Base-by-base conservation (phyloP, 2,888 invertebrate species). In the Macaria notata region DNA sequence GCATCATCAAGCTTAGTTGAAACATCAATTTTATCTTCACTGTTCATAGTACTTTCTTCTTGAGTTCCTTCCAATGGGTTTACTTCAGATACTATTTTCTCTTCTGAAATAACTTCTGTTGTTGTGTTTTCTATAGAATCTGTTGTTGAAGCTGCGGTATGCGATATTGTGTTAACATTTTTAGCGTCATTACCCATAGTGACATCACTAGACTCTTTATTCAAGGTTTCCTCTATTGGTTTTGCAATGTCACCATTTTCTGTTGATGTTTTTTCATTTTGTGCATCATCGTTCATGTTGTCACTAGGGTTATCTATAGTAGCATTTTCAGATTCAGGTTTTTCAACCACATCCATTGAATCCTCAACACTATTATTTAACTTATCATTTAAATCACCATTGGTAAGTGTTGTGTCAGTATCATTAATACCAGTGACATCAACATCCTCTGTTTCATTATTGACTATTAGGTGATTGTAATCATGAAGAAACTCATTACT, bases 401-500 rank as follows among this genome's bases (percentile, higher is more conserved):
- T 76, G 36, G 56, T 66, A 49, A 66, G 39, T 33, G 49, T 64
- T 31, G 39, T 52, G 36, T 66, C 62, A 62, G 62, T 62, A 56
- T 63, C 60, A 74, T 70, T 72, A 6, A 70, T 61, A 57, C 62
- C 64, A 39, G 70, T 54, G 51, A 78, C 64, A 65, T 83, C 82
- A 52, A 83, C 71, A 64, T 81, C 75, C 48, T 54, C 72, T 58
- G 61, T 59, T 61, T 86, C 86, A 68, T 61, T 64, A 69, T 82
- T 84, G 19, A 88, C 78, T 66, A 89, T 83, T 50, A 93, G 72
- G 0, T 86, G 86, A 60, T 93, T 92, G 75, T 97, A 97, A 74
- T 94, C 92, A 79, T 94, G 92, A 19, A 98, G 84, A 78, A 98
- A 97, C 7, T 93, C 89, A 84, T 96, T 94, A 55, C 93, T 92